Percentiles rank a stretch among this genome's conserved stretches.
Conservation (phyloP, 2,797 vertebrate genomes). For the Sparus aurata region DNA sequence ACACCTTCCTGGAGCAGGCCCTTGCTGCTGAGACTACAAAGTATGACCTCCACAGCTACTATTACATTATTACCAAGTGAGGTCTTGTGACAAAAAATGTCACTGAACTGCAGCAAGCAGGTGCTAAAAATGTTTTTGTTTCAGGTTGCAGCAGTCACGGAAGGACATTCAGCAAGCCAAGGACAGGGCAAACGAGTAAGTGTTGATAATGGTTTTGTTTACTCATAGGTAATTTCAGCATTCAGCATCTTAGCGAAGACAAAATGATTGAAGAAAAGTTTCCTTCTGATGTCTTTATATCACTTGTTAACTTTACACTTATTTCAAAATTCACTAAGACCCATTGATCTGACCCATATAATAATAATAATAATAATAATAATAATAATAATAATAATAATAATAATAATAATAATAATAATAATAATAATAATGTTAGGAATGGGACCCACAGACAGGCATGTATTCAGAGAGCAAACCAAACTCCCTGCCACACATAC, state of each 20-base stretch:
- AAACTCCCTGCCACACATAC: too few species aligned
- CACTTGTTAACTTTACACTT: neutral
- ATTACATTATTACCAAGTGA: neutral
- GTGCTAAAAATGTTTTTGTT: constrained; percentile 17
- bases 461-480: too few species aligned
- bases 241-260: neutral
- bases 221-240: neutral
- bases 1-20: constrained; percentile 84
- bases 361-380: too few species aligned
- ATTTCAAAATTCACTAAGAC: neutral
- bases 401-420: too few species aligned
- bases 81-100: neutral
- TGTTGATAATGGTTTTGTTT: neutral
- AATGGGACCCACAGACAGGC: too few species aligned
- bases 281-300: neutral
- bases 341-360: too few species aligned
- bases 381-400: too few species aligned
- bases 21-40: constrained; percentile 78
- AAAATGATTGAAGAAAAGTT: neutral
- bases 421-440: too few species aligned
- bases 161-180: constrained; percentile 75
- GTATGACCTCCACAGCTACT: constrained; percentile 59
- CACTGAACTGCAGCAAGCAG: neutral
- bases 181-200: constrained; percentile 77
- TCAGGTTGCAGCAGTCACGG: constrained; percentile 82